These are phyloP conservation scores for Myoxocephalus aenaeus DNA, from an alignment of 2,797 vertebrate genomes.

Conservation along the genomic window DNA sequence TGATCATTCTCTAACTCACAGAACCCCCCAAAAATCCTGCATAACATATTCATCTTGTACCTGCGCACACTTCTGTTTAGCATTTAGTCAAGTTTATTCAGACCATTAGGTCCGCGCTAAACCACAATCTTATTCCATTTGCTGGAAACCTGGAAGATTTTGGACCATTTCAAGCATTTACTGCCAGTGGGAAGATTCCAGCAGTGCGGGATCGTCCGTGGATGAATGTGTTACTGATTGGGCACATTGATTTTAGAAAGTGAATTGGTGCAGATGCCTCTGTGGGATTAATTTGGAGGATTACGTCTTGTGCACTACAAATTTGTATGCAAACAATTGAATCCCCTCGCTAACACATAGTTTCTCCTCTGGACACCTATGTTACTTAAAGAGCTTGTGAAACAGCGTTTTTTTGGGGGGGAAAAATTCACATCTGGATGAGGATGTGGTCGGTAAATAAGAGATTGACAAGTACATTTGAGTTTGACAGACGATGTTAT, in stretches of 20 bases:
- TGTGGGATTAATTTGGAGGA: constrained; percentile 66
- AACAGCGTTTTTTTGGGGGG: no score
- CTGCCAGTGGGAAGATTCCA: constrained; percentile 10
- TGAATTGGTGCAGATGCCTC: constrained; percentile 60
- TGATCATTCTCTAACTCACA: neutral
- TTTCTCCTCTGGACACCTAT: neutral
- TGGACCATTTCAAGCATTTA: neutral
- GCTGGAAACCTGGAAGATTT: constrained; percentile 3
- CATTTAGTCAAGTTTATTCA: neutral
- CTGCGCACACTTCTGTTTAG: neutral
- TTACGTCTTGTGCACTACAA: constrained; percentile 52
- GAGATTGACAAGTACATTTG: neutral
- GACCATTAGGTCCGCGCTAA: neutral
- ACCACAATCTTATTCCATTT: neutral
- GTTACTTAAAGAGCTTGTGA: neutral
- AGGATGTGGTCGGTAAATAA: constrained; percentile 15
- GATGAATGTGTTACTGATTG: constrained; percentile 42
- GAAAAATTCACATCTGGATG: neutral
- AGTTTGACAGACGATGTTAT: constrained; percentile 8
- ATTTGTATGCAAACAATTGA: constrained; percentile 48
- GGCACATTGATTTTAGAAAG: constrained; percentile 63
- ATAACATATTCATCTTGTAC: neutral
- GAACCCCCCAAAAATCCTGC: neutral
- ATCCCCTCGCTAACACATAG: neutral
- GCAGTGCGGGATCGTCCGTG: constrained; percentile 11